phyloP scores from a whole-genome alignment of 2,113 vertebrate genomes.

The Pseudonaja textilis region DNA sequence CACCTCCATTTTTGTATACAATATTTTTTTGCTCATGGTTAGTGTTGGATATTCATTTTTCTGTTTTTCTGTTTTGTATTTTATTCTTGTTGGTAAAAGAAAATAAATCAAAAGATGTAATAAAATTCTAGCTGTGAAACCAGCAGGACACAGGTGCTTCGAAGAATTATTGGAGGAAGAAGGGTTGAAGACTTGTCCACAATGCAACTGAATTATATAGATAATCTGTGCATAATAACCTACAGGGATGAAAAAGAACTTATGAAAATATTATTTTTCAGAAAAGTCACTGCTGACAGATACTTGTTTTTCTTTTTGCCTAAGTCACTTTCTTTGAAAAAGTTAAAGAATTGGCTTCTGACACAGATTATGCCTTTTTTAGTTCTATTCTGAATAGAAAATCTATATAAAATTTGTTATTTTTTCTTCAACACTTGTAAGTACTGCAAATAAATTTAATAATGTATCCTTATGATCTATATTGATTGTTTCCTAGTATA shows the following conservation, averaged over 20 bases:
- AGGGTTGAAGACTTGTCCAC: conserved; percentile 20
- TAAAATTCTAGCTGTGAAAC: conserved; percentile 38
- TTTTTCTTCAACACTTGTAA: neutral
- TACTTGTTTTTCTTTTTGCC: conserved; percentile 4
- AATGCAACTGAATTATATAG: conserved; percentile 42
- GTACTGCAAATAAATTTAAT: neutral
- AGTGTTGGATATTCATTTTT: too few relatives aligned
- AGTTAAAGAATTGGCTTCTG: conserved; percentile 18
- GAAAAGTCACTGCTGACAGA: conserved; percentile 10
- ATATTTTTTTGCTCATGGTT: too few relatives aligned
- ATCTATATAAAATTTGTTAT: neutral
- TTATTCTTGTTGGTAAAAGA: too few relatives aligned
- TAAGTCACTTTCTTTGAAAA: neutral
- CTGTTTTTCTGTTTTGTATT: too few relatives aligned
- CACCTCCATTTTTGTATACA: too few relatives aligned
- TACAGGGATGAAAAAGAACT: conserved; percentile 32
- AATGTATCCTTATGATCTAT: too few relatives aligned
- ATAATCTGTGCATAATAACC: conserved; percentile 19
- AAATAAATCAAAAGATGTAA: neutral
- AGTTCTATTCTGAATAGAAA: neutral
- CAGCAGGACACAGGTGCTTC: rapidly evolving
- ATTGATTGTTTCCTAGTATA: too few relatives aligned
- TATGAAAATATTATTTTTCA: neutral
- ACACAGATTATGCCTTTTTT: conserved; percentile 12
- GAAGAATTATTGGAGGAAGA: conserved; percentile 20